Evolutionary conservation across 2,888 invertebrate species (phyloP).

Genomic region (Antheraea assamensis): DNA sequence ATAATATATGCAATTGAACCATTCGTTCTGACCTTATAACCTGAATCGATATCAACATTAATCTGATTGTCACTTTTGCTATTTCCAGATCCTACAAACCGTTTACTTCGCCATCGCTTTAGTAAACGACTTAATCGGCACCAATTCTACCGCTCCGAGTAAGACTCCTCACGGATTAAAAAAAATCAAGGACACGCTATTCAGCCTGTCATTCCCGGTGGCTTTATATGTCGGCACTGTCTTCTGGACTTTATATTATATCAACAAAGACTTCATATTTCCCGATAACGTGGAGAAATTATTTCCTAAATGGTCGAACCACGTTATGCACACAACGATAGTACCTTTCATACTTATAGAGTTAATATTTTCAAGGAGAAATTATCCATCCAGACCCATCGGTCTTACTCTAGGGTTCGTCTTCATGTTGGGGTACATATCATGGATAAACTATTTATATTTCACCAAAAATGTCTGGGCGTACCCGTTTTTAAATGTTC

Average conservation of each 20-base stretch:
- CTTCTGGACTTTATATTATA: slow-evolving; percentile 92
- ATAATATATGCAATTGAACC: no score
- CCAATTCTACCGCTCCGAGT: slow-evolving; percentile 83
- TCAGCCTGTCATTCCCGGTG: slow-evolving; percentile 87
- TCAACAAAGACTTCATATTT: slow-evolving; percentile 94
- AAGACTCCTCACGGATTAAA: slow-evolving; percentile 83
- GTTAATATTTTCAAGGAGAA: slow-evolving; percentile 85
- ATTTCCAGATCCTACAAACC: slow-evolving; percentile 87
- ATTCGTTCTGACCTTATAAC: no score
- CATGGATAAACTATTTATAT: slow-evolving; percentile 88
- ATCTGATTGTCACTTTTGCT: neutral
- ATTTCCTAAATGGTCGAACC: slow-evolving; percentile 95
- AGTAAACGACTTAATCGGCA: slow-evolving; percentile 88
- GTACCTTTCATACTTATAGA: slow-evolving; percentile 89
- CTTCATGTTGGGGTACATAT: slow-evolving; percentile 85
- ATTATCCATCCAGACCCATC: slow-evolving; percentile 85
- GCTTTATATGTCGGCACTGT: slow-evolving; percentile 91
- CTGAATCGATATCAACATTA: neutral
- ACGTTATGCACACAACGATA: slow-evolving; percentile 92
- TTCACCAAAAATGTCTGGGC: slow-evolving; percentile 90
- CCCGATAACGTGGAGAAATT: slow-evolving; percentile 89
- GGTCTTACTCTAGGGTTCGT: slow-evolving; percentile 81
- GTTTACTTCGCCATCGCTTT: slow-evolving; percentile 88
- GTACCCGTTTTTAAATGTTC: slow-evolving; percentile 91
- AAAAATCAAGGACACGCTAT: slow-evolving; percentile 84